Base-by-base conservation (phyloP, 2,113 vertebrate species). In the Scomber japonicus region DNA sequence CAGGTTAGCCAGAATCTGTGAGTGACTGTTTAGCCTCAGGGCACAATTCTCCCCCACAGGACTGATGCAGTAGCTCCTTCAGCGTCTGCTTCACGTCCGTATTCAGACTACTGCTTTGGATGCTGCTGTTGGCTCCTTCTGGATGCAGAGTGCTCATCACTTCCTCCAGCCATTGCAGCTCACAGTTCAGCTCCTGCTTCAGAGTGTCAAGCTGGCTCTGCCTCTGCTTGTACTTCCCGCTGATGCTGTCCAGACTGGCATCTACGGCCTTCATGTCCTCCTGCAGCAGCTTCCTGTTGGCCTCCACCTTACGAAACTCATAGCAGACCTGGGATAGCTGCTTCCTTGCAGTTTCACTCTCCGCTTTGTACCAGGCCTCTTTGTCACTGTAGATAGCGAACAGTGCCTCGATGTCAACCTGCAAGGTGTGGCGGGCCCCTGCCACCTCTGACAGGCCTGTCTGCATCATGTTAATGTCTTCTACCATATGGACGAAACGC, bases 341-440 rank as follows among this genome's bases (percentile, higher is more conserved):
- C 10, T 96, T 96, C 78, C 95, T 94, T 35, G 94, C 82, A 0
- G 87, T 91, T 68, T 97, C 96, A 0, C 84, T 95, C 83, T 97
- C 96, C 46, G 96, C 96, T 83, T 96, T 96, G 91, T 97, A 97
- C 97, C 96, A 96, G 46, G 96, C 89, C 83, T 97, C 97, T 69
- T 97, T 97, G 80, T 97, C 94, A 0, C 93, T 95, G 81, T 96
- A 97, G 88, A 97, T 96, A 72, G 96, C 95, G 49, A 97, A 86
- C 86, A 99, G 89, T 11, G 96, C 92, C 17, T 97, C 96, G 17
- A 97, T 84, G 15, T 98, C 97, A 0, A 94, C 95, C 85, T 96
- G 96, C 56, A 99, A 55, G 62, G 93, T 90, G n/a, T 91, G 87
- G 0, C 91, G 94, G 55, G 92, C 86, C 1, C 68, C 92, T 0